Base-by-base conservation (phyloP, 2,113 vertebrate species). In the Globicephala melas region DNA sequence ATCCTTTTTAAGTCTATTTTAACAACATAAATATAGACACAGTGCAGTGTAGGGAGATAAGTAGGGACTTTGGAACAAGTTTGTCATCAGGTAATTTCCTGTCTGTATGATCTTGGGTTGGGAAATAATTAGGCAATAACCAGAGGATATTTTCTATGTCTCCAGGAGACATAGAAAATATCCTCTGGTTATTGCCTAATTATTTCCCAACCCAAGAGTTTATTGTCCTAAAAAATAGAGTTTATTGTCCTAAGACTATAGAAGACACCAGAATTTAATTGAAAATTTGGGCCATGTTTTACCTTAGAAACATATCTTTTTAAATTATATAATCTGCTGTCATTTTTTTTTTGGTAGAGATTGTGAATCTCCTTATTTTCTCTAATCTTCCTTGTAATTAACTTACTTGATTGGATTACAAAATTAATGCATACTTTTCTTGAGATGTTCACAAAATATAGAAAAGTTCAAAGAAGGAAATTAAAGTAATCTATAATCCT, bases 401-500 rank as follows among this genome's bases (percentile, higher is more conserved):
- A 71, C 67, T 85, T 17, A 76, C 8, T 68, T 81, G 73, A 70
- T 26, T 82, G 26, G 23, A 71, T 87, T 77, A 38, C 8, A 63
- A 71, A 77, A 82, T 14, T 36, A 92, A 71, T 67, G 14, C 8
- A 82, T 65, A 10, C 12, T 82, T 81, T 74, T 77, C 44, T 90
- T 70, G 55, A 96, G 15, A 88, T 33, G 12, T 80, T 92, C 58
- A 74, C 6, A 90, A 84, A 79, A 74, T 23, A 60, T 1, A 93
- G 9, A 47, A 94, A 53, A 84, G 3, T 85, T 95, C 81, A 80
- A 90, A 82, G 55, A 76, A 71, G 6, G 11, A 97, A 95, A 92
- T 73, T 85, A 55, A 47, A 60, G 28, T 33, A 88, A 84, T 91
- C 6, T 8, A 23, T 85, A 76, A 95, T 55, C 7, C 28, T 87